phyloP scores from a whole-genome alignment of 2,888 invertebrate species.

The Agriotes lineatus region DNA sequence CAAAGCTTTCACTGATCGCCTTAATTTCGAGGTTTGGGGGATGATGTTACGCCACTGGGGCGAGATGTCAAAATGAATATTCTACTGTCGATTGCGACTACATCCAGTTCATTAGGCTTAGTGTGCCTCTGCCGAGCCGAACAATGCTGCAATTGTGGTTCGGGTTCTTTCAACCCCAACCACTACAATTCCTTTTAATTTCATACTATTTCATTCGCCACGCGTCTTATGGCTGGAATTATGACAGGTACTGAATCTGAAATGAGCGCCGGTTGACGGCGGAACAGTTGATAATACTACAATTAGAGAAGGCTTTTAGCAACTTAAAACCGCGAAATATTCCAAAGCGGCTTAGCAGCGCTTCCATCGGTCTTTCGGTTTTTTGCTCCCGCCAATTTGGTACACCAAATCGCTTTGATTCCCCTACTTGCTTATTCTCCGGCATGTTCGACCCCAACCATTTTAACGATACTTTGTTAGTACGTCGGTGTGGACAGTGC shows the following conservation, averaged over 20 bases:
- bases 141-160: conserved; percentile 27
- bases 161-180: conserved; percentile 9
- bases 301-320: background rate
- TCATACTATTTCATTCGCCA: conserved; percentile 20
- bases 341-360: background rate
- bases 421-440: background rate
- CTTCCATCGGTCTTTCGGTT: too few species aligned
- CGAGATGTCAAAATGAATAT: conserved; percentile 27
- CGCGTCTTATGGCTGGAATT: conserved; percentile 25
- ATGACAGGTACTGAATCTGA: conserved; percentile 14
- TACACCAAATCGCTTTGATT: background rate
- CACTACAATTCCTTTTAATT: conserved; percentile 27
- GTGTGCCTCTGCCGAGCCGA: conserved; percentile 29
- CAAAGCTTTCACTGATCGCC: too few species aligned
- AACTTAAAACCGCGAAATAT: background rate
- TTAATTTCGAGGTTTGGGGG: too few species aligned
- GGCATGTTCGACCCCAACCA: background rate
- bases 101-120: conserved; percentile 31
- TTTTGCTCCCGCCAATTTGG: too few species aligned
- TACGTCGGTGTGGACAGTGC: conserved; percentile 1
- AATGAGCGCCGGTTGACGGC: background rate
- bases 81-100: conserved; percentile 26
- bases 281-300: background rate
- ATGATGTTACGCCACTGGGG: too few species aligned
- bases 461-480: conserved; percentile 12